A percentile compares a stretch with the other conserved stretches of the same genome.
phyloP scores from a whole-genome alignment of 2,113 vertebrate genomes.

The Phrynosoma blainvillii region DNA sequence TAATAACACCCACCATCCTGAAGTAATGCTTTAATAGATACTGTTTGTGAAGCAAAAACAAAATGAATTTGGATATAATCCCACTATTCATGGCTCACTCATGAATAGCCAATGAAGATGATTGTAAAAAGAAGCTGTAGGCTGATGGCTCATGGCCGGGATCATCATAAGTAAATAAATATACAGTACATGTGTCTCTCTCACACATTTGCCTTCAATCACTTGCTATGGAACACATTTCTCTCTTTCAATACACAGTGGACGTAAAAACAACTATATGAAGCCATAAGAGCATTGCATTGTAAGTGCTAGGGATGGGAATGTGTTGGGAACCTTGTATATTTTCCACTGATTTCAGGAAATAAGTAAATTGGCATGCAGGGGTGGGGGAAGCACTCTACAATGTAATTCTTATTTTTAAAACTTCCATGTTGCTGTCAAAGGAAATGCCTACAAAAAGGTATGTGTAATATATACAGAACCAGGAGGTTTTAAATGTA shows the following conservation, averaged over 20 bases:
- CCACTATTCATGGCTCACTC: conserved; percentile 70
- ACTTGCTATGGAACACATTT: conserved; percentile 60
- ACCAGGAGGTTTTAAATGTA: too few species aligned
- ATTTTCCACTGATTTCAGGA: conserved; percentile 62
- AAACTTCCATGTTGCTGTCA: neutral
- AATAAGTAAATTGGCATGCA: conserved; percentile 47
- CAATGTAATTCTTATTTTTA: neutral
- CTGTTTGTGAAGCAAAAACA: conserved; percentile 72
- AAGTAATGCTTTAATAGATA: conserved; percentile 68
- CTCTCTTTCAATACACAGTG: conserved; percentile 62
- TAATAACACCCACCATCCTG: conserved; percentile 62
- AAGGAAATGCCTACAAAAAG: accelerated
- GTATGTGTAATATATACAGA: neutral
- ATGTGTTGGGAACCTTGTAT: conserved; percentile 53
- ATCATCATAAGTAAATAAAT: conserved; percentile 75
- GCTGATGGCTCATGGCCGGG: conserved; percentile 60
- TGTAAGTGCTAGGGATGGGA: conserved; percentile 62
- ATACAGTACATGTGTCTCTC: conserved; percentile 54
- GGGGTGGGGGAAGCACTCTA: neutral
- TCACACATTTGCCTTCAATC: conserved; percentile 60
- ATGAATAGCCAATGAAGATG: conserved; percentile 71
- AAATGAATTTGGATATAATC: conserved; percentile 67
- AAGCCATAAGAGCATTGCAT: conserved; percentile 64
- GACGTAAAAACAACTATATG: conserved; percentile 62
- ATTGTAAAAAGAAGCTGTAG: conserved; percentile 71